phyloP scores from a whole-genome alignment of 1,140 invertebrate genomes.

The Octopus sinensis region DNA sequence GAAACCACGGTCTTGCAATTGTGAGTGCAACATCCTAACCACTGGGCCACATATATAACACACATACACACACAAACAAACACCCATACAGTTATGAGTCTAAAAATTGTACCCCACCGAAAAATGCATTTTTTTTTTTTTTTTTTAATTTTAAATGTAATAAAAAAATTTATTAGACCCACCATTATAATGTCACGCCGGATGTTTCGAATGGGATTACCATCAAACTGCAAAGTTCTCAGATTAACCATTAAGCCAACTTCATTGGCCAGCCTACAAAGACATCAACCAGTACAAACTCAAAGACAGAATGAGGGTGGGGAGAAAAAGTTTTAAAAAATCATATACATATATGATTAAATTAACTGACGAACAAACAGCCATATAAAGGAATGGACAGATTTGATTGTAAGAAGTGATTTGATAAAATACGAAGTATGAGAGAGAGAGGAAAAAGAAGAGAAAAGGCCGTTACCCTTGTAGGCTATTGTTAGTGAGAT shows the following conservation, averaged over 20 bases:
- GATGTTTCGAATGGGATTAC: constrained; percentile 71
- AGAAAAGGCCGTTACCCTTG: constrained; percentile 62
- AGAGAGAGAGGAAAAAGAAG: neutral
- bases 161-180: neutral
- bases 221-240: constrained; percentile 63
- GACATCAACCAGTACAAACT: no score
- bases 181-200: constrained; percentile 55
- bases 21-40: no score
- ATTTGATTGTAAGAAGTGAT: neutral
- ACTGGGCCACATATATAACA: no score
- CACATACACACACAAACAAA: no score
- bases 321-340: no score
- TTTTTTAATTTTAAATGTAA: no score
- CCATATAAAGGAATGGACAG: neutral
- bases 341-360: no score
- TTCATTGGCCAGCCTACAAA: neutral
- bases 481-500: constrained; percentile 79
- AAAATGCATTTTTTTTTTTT: neutral
- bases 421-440: neutral
- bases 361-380: neutral
- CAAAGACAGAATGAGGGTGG: no score
- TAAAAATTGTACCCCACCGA: neutral
- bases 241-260: neutral
- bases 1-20: no score
- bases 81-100: no score